Evolutionary conservation across 2,113 vertebrate species (phyloP).

Genomic region (Hassar affinis): DNA sequence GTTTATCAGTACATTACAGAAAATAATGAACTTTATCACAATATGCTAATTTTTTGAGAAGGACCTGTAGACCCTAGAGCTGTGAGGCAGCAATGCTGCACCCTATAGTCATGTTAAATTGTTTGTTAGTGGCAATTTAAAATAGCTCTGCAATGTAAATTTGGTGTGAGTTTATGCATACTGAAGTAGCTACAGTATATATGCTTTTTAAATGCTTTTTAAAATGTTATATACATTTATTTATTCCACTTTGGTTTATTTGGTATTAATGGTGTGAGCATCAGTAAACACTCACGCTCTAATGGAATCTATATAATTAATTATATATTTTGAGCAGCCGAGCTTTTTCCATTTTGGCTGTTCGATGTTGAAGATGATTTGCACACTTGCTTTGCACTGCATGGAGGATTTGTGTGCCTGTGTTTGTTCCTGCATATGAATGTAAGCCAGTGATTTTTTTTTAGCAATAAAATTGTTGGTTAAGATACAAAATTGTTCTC

Average conservation of each 20-base stretch:
- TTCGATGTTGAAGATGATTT: not conserved
- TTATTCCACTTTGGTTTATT: not conserved
- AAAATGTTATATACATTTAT: not conserved
- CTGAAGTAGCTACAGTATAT: not conserved
- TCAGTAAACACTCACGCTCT: constrained; percentile 32
- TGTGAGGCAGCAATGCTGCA: no score
- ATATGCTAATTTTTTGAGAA: no score
- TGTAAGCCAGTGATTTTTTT: constrained; percentile 31
- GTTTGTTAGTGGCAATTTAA: not conserved
- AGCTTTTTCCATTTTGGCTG: not conserved
- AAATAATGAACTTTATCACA: no score
- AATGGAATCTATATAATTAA: not conserved
- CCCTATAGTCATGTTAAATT: not conserved
- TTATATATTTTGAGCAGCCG: not conserved
- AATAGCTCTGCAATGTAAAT: not conserved
- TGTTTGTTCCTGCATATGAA: constrained; percentile 3
- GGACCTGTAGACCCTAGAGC: no score
- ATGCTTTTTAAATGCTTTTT: no score
- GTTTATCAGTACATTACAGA: no score
- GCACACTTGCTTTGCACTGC: constrained; percentile 7
- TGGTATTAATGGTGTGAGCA: constrained; percentile 25
- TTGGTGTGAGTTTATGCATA: not conserved
- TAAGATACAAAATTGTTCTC: constrained; percentile 56
- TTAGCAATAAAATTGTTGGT: constrained; percentile 58
- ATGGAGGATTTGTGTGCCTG: not conserved